phyloP scores from a whole-genome alignment of 2,888 invertebrate species.

The Lasioglossum figueresi region DNA sequence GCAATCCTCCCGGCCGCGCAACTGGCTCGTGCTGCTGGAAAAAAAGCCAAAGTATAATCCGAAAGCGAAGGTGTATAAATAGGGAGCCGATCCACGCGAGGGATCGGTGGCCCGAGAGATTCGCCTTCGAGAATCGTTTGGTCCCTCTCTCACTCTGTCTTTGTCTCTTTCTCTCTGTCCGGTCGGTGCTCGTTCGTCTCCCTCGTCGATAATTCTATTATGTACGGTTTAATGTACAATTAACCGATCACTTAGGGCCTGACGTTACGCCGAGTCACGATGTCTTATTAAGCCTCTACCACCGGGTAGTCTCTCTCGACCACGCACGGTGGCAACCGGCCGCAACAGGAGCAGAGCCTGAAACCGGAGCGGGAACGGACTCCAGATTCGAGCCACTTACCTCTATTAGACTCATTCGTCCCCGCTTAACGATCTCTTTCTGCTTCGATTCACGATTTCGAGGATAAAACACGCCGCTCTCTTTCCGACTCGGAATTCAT shows the following conservation, averaged over 20 bases:
- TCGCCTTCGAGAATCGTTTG: conserved; percentile 20
- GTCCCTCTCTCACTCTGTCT: not conserved
- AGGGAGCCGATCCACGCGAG: conserved; percentile 3
- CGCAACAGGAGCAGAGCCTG: conserved; percentile 58
- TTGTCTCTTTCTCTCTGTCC: not conserved
- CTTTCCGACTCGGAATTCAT: conserved; percentile 32
- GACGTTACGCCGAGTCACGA: conserved; percentile 83
- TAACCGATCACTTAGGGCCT: conserved; percentile 83
- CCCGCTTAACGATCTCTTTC: conserved; percentile 49
- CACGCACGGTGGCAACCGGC: conserved; percentile 61
- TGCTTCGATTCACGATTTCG: conserved; percentile 47
- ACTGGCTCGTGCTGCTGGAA: not conserved
- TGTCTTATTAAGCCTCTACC: conserved; percentile 82
- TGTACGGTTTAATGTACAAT: conserved; percentile 84
- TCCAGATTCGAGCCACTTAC: conserved; percentile 36
- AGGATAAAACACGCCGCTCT: conserved; percentile 36
- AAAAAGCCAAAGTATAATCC: conserved; percentile 4
- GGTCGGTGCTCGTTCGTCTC: conserved; percentile 5
- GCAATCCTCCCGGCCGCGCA: conserved; percentile 27
- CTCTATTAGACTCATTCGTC: conserved; percentile 31
- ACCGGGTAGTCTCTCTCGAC: conserved; percentile 63
- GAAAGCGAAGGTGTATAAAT: conserved; percentile 23
- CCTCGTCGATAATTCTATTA: conserved; percentile 82
- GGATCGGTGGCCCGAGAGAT: conserved; percentile 14
- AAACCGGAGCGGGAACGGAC: conserved; percentile 48